phyloP scores from a whole-genome alignment of 2,797 vertebrate genomes.

The Poliocrania exsul region DNA sequence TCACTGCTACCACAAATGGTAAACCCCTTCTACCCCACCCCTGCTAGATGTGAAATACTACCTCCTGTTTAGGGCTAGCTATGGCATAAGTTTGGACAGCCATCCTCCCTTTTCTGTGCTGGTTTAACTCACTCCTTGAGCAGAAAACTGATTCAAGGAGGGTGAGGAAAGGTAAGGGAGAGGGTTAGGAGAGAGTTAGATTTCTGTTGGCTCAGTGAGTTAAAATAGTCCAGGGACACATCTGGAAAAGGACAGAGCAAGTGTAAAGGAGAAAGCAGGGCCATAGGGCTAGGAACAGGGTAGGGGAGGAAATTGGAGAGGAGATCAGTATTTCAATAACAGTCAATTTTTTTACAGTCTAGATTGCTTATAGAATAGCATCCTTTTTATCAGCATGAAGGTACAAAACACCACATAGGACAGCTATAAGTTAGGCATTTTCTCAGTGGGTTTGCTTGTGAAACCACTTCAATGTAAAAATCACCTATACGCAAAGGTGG shows the following conservation, averaged over 20 bases:
- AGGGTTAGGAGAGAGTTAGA: neutral
- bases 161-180: neutral
- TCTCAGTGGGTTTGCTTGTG: neutral
- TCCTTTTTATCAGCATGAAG: neutral
- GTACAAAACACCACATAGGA: neutral
- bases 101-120: neutral
- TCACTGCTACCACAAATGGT: neutral
- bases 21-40: neutral
- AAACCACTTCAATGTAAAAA: neutral
- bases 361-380: neutral
- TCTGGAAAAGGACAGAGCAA: neutral
- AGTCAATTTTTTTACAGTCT: neutral
- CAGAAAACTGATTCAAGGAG: neutral
- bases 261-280: neutral
- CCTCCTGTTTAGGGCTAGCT: neutral
- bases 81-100: neutral
- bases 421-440: neutral
- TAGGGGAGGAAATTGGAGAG: neutral
- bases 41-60: neutral
- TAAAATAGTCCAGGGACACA: neutral
- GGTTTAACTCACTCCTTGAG: neutral
- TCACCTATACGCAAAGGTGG: neutral
- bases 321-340: neutral
- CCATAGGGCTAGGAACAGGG: neutral
- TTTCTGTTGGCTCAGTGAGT: neutral